Percentiles rank a stretch among this genome's conserved stretches.
These are phyloP conservation scores for Aleiodes leptofemur DNA, from an alignment of 2,888 invertebrate genomes.

Conservation along the genomic window DNA sequence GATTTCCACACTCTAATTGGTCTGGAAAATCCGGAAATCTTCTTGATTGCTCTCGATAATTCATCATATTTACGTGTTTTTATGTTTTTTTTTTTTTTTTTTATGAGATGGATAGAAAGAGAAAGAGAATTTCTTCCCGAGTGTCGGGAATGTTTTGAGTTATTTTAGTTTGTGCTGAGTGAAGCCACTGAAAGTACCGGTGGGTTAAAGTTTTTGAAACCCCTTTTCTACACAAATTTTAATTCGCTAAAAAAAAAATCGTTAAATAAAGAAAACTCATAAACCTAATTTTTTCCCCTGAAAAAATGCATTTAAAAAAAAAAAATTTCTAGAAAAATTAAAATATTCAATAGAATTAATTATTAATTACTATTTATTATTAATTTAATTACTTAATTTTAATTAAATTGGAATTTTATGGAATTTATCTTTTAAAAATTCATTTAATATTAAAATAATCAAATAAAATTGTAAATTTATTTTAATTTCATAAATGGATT, in stretches of 20 bases:
- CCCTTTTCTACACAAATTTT: slow-evolving; percentile 6
- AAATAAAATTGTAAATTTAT: no score
- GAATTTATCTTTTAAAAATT: no score
- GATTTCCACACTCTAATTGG: not conserved
- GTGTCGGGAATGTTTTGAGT: slow-evolving; percentile 14
- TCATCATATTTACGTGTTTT: not conserved
- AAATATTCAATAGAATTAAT: no score
- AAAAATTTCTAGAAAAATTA: no score
- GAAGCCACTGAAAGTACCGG: slow-evolving; percentile 17
- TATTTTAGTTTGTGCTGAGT: slow-evolving; percentile 25
- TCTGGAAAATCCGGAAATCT: not conserved
- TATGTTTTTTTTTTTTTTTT: not conserved
- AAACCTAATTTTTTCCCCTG: no score
- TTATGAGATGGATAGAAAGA: not conserved
- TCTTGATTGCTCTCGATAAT: slow-evolving; percentile 17
- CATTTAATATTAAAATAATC: no score
- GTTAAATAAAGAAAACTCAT: not conserved
- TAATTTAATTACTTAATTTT: no score
- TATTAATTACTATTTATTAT: no score
- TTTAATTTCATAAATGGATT: no score
- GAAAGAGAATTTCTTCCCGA: not conserved
- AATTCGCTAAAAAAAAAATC: slow-evolving; percentile 1
- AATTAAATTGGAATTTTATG: no score
- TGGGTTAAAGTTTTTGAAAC: not conserved
- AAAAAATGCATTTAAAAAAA: no score